A percentile compares a stretch with the other conserved stretches of the same genome.
Conservation (phyloP, 2,888 invertebrate species). For the Stenolophus ochropezus region DNA sequence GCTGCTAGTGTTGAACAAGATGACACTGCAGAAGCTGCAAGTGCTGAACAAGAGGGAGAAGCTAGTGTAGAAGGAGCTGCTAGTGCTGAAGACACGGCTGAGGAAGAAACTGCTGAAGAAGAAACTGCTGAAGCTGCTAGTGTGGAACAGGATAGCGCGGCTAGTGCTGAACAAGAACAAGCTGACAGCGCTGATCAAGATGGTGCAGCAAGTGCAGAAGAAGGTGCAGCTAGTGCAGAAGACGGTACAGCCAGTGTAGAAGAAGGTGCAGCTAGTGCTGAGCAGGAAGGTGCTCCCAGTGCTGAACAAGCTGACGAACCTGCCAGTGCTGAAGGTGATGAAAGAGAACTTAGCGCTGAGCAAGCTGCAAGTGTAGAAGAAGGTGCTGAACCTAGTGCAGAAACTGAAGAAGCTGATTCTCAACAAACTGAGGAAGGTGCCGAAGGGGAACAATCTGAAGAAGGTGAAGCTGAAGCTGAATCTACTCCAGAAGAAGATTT, state of each 20-base stretch:
- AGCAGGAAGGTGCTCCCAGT: slow-evolving; percentile 53
- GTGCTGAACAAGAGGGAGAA: slow-evolving; percentile 61
- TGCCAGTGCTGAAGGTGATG: slow-evolving; percentile 60
- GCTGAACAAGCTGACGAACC: slow-evolving; percentile 57
- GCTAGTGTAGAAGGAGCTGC: slow-evolving; percentile 44
- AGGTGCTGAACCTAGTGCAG: slow-evolving; percentile 24
- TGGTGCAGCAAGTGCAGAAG: slow-evolving; percentile 62
- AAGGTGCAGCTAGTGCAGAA: slow-evolving; percentile 58
- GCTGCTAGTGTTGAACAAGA: slow-evolving; percentile 64
- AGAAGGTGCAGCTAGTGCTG: slow-evolving; percentile 58
- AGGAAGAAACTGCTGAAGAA: slow-evolving; percentile 60
- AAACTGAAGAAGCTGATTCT: slow-evolving; percentile 51
- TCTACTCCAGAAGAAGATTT: slow-evolving; percentile 74
- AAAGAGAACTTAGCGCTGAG: slow-evolving; percentile 55
- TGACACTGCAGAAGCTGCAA: slow-evolving; percentile 63
- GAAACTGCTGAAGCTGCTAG: slow-evolving; percentile 60
- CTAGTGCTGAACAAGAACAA: slow-evolving; percentile 39
- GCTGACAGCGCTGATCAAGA: slow-evolving; percentile 60
- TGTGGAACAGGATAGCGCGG: slow-evolving; percentile 56
- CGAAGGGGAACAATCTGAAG: slow-evolving; percentile 61
- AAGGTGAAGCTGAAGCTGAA: slow-evolving; percentile 60
- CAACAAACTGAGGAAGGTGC: slow-evolving; percentile 59
- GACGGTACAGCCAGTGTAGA: slow-evolving; percentile 60
- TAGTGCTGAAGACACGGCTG: slow-evolving; percentile 56
- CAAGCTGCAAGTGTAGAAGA: slow-evolving; percentile 62